Evolutionary conservation across 2,797 vertebrate genomes (phyloP).

Genomic region (Dendrocincla tyrannina): DNA sequence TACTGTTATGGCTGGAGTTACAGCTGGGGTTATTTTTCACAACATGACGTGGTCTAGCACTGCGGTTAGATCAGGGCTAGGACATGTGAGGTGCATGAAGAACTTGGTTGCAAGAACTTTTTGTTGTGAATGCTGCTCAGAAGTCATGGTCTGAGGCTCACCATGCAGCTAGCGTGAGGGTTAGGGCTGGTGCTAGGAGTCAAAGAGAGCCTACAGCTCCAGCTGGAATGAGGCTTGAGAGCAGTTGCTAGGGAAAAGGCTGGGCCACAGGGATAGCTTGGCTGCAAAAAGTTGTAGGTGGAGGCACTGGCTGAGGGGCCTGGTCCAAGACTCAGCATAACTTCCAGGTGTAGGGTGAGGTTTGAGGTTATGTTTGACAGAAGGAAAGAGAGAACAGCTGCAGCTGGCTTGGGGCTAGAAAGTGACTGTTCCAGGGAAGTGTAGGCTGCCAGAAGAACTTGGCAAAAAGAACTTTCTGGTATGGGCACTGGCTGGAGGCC

Average conservation of each 20-base stretch:
- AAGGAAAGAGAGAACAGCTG: neutral
- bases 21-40: neutral
- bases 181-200: neutral
- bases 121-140: neutral
- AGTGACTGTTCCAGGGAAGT: neutral
- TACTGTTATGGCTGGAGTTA: neutral
- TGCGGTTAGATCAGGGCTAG: neutral
- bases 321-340: neutral
- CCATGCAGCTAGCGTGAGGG: neutral
- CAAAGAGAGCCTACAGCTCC: neutral
- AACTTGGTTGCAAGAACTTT: neutral
- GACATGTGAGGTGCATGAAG: neutral
- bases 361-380: neutral
- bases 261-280: neutral
- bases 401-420: neutral
- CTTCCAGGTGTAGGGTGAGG: neutral
- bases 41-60: neutral
- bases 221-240: neutral
- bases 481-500: neutral
- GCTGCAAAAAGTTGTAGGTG: neutral
- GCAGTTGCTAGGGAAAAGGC: neutral
- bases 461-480: constrained; percentile 10
- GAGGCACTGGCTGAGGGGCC: neutral
- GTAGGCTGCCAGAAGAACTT: neutral
- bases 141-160: neutral